phyloP scores from a whole-genome alignment of 2,888 invertebrate genomes.

The Drosophila lutescens region DNA sequence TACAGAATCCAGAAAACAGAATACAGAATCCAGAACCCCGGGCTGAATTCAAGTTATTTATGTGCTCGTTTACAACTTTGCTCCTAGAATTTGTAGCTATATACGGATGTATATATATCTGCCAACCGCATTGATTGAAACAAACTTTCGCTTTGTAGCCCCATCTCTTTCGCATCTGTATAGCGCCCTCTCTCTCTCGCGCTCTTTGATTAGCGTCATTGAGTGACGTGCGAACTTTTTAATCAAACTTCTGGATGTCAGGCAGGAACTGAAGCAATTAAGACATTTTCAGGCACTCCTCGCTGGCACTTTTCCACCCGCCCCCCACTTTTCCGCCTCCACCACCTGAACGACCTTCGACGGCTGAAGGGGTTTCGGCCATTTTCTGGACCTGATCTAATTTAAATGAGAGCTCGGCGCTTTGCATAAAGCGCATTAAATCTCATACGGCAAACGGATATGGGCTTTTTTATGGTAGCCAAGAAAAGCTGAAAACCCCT shows the following conservation, averaged over 20 bases:
- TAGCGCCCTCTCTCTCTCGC: neutral
- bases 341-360: neutral
- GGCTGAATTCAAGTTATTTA: slow-evolving; percentile 68
- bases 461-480: slow-evolving; percentile 64
- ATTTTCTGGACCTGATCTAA: slow-evolving; percentile 55
- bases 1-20: too few species aligned
- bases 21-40: slow-evolving; percentile 17
- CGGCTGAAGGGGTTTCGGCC: neutral
- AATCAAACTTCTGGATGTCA: slow-evolving; percentile 64
- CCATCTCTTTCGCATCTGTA: neutral
- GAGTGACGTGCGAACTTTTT: slow-evolving; percentile 71
- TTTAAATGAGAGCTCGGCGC: slow-evolving; percentile 62
- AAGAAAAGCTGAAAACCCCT: slow-evolving; percentile 31
- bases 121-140: slow-evolving; percentile 72
- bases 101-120: slow-evolving; percentile 2
- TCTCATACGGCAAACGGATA: slow-evolving; percentile 65
- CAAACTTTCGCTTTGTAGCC: slow-evolving; percentile 65
- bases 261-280: slow-evolving; percentile 59
- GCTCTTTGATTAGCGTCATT: slow-evolving; percentile 62
- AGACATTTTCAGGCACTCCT: slow-evolving; percentile 42
- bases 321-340: neutral
- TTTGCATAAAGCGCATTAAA: slow-evolving; percentile 55
- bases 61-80: slow-evolving; percentile 74
- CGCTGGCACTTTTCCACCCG: neutral
- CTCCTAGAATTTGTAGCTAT: slow-evolving; percentile 7